A percentile compares a stretch with the other conserved stretches of the same genome.
Evolutionary conservation across 2,888 invertebrate genomes (phyloP).

Genomic region (Luperina testacea): DNA sequence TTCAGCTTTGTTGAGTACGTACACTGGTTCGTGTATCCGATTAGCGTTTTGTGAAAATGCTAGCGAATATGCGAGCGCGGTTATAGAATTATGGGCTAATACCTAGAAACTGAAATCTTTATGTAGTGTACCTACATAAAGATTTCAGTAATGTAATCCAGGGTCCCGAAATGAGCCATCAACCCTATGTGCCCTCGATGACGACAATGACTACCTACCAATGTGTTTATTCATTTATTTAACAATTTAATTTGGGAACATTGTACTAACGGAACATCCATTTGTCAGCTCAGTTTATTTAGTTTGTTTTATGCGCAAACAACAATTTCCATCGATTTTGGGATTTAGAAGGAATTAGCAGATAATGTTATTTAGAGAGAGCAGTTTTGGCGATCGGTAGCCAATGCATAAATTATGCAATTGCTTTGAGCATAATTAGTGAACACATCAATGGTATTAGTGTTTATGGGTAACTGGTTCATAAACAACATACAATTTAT

Average conservation of each 20-base stretch:
- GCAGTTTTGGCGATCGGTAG: conserved; percentile 38
- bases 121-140: not conserved
- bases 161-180: not conserved
- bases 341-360: conserved; percentile 50
- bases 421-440: conserved; percentile 66
- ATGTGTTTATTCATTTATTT: not conserved
- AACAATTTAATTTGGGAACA: not conserved
- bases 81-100: not conserved
- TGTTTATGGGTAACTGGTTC: conserved; percentile 47
- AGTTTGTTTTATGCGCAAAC: conserved; percentile 41
- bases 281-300: conserved; percentile 22
- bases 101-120: not conserved
- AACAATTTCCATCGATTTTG: conserved; percentile 40
- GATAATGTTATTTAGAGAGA: conserved; percentile 53
- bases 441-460: conserved; percentile 60
- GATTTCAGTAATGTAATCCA: not conserved
- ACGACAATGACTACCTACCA: not conserved
- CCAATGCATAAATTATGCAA: conserved; percentile 63
- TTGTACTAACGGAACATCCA: not conserved
- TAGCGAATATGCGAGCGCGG: not conserved
- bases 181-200: not conserved
- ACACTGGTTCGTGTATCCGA: conserved; percentile 1
- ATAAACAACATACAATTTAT: conserved; percentile 38
- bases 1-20: conserved; percentile 29
- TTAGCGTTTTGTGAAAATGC: conserved; percentile 3